Conservation (phyloP, 2,888 invertebrate species). For the Iselma pallidipennis region DNA sequence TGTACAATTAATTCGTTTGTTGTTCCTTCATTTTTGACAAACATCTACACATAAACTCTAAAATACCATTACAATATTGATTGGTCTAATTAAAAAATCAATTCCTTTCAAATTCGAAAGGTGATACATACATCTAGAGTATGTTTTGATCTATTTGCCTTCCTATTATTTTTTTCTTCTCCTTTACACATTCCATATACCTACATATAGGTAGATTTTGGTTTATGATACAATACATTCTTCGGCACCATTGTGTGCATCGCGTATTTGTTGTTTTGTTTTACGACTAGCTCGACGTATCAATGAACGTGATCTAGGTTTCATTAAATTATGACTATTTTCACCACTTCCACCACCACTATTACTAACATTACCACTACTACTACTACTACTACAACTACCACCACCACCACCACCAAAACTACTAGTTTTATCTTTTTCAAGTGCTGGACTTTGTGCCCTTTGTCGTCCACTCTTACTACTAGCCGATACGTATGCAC, state of each 20-base stretch:
- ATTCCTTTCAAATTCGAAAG: no score
- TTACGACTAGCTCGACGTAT: conserved; percentile 80
- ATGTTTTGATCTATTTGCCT: no score
- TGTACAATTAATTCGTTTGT: background rate
- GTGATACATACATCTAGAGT: no score
- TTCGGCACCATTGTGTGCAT: conserved; percentile 61
- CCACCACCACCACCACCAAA: conserved; percentile 25
- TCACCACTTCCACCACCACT: conserved; percentile 26
- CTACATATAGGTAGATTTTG: no score
- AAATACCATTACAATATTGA: no score
- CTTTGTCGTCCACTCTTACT: conserved; percentile 54
- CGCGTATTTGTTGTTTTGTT: conserved; percentile 76
- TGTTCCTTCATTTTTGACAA: no score
- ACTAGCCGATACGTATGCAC: conserved; percentile 69
- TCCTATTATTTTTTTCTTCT: background rate
- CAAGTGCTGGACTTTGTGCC: conserved; percentile 54
- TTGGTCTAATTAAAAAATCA: no score
- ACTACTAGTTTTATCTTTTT: conserved; percentile 45
- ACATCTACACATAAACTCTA: background rate
- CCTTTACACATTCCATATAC: background rate
- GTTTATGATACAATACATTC: conserved; percentile 73
- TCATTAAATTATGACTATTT: conserved; percentile 41
- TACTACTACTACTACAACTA: conserved; percentile 13
- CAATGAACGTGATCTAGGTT: conserved; percentile 62
- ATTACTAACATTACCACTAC: conserved; percentile 18